These are phyloP conservation scores for Anolis apletophallus DNA, from an alignment of 2,797 vertebrate genomes.

Conservation along the genomic window DNA sequence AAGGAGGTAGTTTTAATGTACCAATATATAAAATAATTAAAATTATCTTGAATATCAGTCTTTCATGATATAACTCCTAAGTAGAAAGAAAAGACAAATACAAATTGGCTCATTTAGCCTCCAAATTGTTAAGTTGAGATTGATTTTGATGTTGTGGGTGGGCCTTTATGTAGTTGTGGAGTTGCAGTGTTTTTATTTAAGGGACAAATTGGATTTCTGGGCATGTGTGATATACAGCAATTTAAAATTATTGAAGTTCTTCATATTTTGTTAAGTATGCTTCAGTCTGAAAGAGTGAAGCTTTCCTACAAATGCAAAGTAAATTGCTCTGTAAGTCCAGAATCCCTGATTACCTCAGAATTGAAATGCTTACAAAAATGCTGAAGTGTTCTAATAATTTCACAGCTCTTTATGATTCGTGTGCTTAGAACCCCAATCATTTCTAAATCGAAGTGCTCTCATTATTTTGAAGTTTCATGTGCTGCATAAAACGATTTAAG, in stretches of 20 bases:
- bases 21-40: slow-evolving; percentile 40
- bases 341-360: slow-evolving; percentile 75
- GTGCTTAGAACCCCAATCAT: slow-evolving; percentile 72
- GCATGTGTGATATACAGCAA: slow-evolving; percentile 68
- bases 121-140: slow-evolving; percentile 65
- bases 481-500: slow-evolving; percentile 65
- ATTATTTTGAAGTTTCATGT: slow-evolving; percentile 74
- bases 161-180: slow-evolving; percentile 66
- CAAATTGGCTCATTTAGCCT: slow-evolving; percentile 54
- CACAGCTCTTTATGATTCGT: slow-evolving; percentile 66
- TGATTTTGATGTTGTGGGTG: slow-evolving; percentile 58
- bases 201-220: slow-evolving; percentile 74
- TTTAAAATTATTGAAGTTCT: slow-evolving; percentile 79
- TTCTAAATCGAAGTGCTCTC: slow-evolving; percentile 72
- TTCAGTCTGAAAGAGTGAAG: slow-evolving; percentile 76
- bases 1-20: slow-evolving; percentile 48
- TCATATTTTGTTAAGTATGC: slow-evolving; percentile 75
- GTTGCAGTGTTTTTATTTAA: slow-evolving; percentile 74
- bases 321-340: slow-evolving; percentile 77
- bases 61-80: slow-evolving; percentile 50
- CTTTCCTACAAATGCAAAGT: slow-evolving; percentile 75
- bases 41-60: slow-evolving; percentile 50
- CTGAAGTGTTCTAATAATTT: slow-evolving; percentile 73
- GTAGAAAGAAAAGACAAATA: slow-evolving; percentile 55
- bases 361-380: slow-evolving; percentile 71